These are phyloP conservation scores for Palloptera scutellata DNA, from an alignment of 2,888 invertebrate genomes.

Conservation along the genomic window DNA sequence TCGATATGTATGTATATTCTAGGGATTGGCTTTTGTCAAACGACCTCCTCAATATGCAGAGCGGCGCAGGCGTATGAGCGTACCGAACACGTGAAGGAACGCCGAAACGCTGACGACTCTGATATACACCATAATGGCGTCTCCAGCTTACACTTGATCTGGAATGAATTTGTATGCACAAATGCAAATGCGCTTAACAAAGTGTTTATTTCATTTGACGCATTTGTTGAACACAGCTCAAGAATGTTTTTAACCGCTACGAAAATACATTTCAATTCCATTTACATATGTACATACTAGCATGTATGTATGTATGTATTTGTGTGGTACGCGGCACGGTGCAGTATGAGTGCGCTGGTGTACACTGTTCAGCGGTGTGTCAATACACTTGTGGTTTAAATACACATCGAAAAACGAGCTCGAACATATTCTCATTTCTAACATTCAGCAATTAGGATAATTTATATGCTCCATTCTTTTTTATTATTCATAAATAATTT, in stretches of 20 bases:
- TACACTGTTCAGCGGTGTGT: too few relatives aligned
- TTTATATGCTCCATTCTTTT: too few relatives aligned
- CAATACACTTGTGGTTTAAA: too few relatives aligned
- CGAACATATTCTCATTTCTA: too few relatives aligned
- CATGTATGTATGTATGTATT: neutral
- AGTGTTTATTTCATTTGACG: slow-evolving; percentile 28
- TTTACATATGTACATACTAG: neutral
- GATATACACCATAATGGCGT: neutral
- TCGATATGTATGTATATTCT: slow-evolving; percentile 17
- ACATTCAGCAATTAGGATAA: too few relatives aligned
- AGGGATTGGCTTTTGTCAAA: slow-evolving; percentile 18
- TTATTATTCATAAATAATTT: too few relatives aligned
- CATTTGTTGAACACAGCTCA: slow-evolving; percentile 16
- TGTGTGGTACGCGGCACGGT: neutral
- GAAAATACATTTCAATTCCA: slow-evolving; percentile 19
- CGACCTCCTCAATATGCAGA: neutral
- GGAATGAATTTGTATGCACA: slow-evolving; percentile 26
- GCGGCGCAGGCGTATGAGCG: slow-evolving; percentile 3
- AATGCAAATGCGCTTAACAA: slow-evolving; percentile 20
- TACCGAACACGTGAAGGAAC: slow-evolving; percentile 26
- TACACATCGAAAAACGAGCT: too few relatives aligned
- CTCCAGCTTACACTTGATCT: slow-evolving; percentile 5
- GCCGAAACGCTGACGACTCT: slow-evolving; percentile 20
- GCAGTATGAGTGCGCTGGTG: too few relatives aligned
- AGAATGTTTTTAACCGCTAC: slow-evolving; percentile 29